phyloP scores from a whole-genome alignment of 2,113 vertebrate species.

The Crypturellus undulatus region DNA sequence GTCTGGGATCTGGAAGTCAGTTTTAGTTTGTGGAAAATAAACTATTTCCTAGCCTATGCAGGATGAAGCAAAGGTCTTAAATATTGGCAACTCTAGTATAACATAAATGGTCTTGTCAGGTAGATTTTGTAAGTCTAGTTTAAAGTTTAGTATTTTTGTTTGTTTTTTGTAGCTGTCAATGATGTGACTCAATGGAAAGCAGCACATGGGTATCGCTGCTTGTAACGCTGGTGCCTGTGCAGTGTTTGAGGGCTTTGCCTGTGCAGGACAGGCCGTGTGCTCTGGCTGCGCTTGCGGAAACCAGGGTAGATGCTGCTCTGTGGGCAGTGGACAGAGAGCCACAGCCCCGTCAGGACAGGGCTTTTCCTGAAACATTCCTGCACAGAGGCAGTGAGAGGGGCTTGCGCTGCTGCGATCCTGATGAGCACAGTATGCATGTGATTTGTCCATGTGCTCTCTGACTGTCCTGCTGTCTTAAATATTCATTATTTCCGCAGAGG shows the following conservation, averaged over 20 bases:
- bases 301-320: neutral
- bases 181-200: neutral
- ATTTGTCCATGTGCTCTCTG: neutral
- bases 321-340: neutral
- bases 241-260: neutral
- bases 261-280: neutral
- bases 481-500: neutral
- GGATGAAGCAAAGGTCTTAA: neutral
- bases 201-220: neutral
- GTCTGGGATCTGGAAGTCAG: neutral
- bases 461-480: neutral
- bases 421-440: neutral
- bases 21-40: neutral
- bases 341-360: neutral
- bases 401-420: neutral
- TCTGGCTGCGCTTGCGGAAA: neutral
- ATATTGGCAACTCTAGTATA: neutral
- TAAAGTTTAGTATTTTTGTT: neutral
- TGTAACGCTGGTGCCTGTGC: neutral
- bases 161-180: neutral
- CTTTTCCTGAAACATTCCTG: neutral
- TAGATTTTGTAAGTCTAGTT: neutral
- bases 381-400: neutral
- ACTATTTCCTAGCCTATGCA: neutral
- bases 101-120: neutral